Conservation (phyloP, 1,140 invertebrate species). For the Proctacanthus coquilletti region DNA sequence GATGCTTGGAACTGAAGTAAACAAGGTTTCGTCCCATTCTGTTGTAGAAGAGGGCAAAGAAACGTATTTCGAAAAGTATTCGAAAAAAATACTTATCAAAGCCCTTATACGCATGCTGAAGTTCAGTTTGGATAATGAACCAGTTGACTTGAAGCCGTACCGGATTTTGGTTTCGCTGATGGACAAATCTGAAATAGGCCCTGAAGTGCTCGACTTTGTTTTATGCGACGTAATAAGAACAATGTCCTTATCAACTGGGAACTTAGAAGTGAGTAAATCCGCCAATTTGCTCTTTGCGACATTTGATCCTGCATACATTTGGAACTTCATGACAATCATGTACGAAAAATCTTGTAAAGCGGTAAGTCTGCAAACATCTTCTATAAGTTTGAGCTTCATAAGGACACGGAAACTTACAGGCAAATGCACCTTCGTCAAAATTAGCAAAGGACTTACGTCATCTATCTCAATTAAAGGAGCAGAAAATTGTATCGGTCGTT, state of each 20-base stretch:
- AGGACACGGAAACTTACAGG: too few relatives aligned
- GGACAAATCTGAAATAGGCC: conserved; percentile 80
- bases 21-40: conserved; percentile 37
- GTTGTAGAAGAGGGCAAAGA: conserved; percentile 27
- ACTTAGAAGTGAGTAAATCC: conserved; percentile 53
- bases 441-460: not conserved
- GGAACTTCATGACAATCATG: conserved; percentile 62
- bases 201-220: conserved; percentile 70
- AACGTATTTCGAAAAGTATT: conserved; percentile 60
- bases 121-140: conserved; percentile 38
- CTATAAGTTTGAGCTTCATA: too few relatives aligned
- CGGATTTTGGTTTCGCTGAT: conserved; percentile 72
- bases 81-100: conserved; percentile 49
- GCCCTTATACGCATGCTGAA: conserved; percentile 45
- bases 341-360: conserved; percentile 47
- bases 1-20: conserved; percentile 60
- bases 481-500: conserved; percentile 34
- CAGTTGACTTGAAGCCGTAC: conserved; percentile 63
- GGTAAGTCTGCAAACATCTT: conserved; percentile 11
- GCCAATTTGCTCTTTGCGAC: conserved; percentile 76
- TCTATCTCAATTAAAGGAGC: not conserved
- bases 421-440: not conserved
- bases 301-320: conserved; percentile 72
- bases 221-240: conserved; percentile 69
- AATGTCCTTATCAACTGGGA: conserved; percentile 27